Evolutionary conservation across 2,113 vertebrate genomes (phyloP), one percentile per base, ranked within the genome.

Genomic region (Xiphophorus couchianus): DNA sequence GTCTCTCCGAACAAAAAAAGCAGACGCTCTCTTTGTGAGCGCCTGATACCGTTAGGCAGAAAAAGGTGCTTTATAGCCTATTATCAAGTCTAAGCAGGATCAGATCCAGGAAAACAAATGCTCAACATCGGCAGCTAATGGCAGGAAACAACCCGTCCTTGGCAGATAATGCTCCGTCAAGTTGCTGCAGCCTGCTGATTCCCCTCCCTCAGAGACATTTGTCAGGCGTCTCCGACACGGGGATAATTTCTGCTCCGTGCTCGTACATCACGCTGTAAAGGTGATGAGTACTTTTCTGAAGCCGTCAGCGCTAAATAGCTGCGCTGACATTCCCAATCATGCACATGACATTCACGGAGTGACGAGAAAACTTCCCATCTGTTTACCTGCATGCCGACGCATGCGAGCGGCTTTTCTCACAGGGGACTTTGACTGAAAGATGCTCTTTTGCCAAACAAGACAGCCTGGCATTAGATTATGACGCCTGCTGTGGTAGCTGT

Each of bases 401-500:
- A 62, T 71, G 65, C 17, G 48, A 30, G 35, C 30, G 8, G 37
- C 25, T 30, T 22, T 58, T n/a, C 51, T 58, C 51, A 58, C 51
- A n/a, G 25, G 44, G 17, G 44, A 69, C 19, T 27, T 68, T 74
- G 87, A 89, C 42, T 86, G 85, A 90, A 78, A 88, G 83, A 74
- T 77, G 84, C 68, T 84, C 81, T 88, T 89, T 86, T 74, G 66
- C 74, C 68, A 27, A n/a, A 66, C 71, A 73, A 69, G 77, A 70
- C 86, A 86, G 84, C 84, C 80, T 85, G 83, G 64, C 86, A 90
- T 93, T 91, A 91, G 86, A 84, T 85, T 83, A 67, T 74, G 81
- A 86, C 81, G 69, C 78, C 68, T 62, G 62, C 84, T 80, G 85
- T 39, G 80, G 67, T 37, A 65, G 82, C 89, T 92, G 92, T 87